Evolutionary conservation across 2,797 vertebrate species (phyloP), one percentile per base, ranked within the genome.

Genomic region (Heterohyrax brucei): DNA sequence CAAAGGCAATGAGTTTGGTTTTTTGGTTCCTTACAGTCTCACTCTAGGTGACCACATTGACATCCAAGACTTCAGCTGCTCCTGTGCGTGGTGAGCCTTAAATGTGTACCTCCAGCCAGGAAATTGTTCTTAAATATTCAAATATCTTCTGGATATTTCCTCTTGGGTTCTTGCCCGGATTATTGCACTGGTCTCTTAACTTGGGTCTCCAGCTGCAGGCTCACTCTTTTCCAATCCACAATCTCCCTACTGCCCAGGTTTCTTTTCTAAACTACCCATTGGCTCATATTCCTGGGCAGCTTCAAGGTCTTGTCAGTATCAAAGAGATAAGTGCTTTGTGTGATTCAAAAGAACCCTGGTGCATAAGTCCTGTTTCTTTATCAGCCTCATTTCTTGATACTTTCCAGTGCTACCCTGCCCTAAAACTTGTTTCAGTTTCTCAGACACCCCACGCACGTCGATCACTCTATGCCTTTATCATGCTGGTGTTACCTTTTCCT

Each of bases 91-190:
- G 33, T 21, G 61, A 73, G 56, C 76, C 76, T 53, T 39, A 13
- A 68, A 21, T 46, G 18, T 89, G 56, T 19, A 0, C n/a, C 88
- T 80, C 28, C 33, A n/a, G 59, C 33, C 56, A 72, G 53, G 44
- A 68, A 77, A 12, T 78, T 62, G 53, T 56, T 89, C 53, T 89
- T 87, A 76, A 66, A 28, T 93, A n/a, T 89, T 44, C 81, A 88
- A 70, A 28, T 64, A 19, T 19, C 80, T 19, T 87, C 61, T 84
- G 82, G 21, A 5, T 59, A 7, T 46, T 48, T 91, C 46, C 26
- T 62, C 22, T 89, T 61, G 1, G 8, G 3, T 70, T 61, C 14
- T 72, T 87, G 50, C 33, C 76, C 76, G 59, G 68, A 56, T 78
- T 62, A 12, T 48, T 78, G 50, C 10, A 7, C 39, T 64, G 73